Base-by-base conservation (phyloP, 1,140 invertebrate species). In the Drosophila erecta region DNA sequence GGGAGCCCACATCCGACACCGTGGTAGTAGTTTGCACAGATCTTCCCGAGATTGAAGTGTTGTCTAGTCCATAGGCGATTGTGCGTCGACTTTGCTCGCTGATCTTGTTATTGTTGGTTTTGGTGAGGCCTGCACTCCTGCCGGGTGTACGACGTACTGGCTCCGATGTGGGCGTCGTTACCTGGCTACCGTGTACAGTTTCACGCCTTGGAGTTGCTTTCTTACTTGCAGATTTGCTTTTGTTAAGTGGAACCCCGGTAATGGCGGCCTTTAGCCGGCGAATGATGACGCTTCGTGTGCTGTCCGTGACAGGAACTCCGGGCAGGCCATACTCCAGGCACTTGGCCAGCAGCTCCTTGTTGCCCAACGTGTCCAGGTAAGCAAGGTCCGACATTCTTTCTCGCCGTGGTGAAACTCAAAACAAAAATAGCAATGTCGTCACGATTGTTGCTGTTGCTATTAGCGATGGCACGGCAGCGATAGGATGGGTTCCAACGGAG, bases 391-490 rank as follows among this genome's bases (percentile, higher is more conserved):
- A 79, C 84, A 89, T 89, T 47, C 8, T 80, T 83, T 24, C 41
- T 30, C 43, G 15, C 2, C 27, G 8, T 84, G 67, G 61, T 47
- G 84, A 84, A 87, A 87, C 53, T 15, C 33, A 37, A 65, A 66
- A 89, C 71, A 79, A 76, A 84, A 84, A 79, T 87, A 87, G 71
- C 67, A 62, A 89, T 87, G 79, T 70, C 83, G 83, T 87, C 83
- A 87, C 83, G 41, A 41, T 76, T 59, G 24, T 60, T 73, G 40
- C 50, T 66, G 30, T 38, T 43, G n/a, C 4, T n/a, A 17, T 4
- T 43, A 14, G 35, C 3, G 53, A 17, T 20, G 38, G 2, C 3
- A 27, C 5, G 4, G 2, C 17, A 12, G n/a, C 24, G 15, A n/a
- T 40, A 7, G 17, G 0, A 30, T 30, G 30, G 7, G 8, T 8